Percentiles rank a stretch among this genome's conserved stretches.
Conservation (phyloP, 2,797 vertebrate genomes). For the Varecia variegata region DNA sequence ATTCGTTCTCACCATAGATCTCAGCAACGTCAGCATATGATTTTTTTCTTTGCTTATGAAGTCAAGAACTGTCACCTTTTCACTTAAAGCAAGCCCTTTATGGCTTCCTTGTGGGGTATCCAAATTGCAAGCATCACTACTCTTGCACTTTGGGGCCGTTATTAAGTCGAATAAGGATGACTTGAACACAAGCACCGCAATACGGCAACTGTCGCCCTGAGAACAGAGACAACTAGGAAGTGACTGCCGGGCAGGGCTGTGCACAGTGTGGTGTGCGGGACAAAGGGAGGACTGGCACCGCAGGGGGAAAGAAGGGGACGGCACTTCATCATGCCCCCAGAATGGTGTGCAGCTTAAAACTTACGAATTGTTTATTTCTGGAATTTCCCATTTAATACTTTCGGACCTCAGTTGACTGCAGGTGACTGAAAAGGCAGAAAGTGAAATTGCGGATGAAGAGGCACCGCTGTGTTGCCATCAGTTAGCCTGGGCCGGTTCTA, state of each 20-base stretch:
- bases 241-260: not conserved
- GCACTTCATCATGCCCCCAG: not conserved
- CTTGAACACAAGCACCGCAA: not conserved
- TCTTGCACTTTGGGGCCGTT: not conserved
- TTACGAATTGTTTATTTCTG: not conserved
- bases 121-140: not conserved
- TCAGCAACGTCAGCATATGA: not conserved
- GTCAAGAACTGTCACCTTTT: not conserved
- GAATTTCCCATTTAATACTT: not conserved
- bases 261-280: not conserved
- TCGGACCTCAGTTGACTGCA: not conserved
- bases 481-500: not conserved
- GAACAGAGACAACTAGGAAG: not conserved
- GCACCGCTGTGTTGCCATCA: not conserved
- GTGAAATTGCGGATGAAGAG: too few relatives aligned
- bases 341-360: not conserved
- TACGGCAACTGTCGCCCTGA: not conserved
- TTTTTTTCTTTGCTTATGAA: not conserved
- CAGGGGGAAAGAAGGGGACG: fast-evolving
- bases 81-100: not conserved
- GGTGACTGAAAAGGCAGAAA: not conserved
- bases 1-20: not conserved
- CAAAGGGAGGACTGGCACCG: not conserved
- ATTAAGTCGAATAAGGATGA: not conserved
- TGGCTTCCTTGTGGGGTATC: not conserved